phyloP scores from a whole-genome alignment of 2,888 invertebrate genomes.

The Lamproptera curius region DNA sequence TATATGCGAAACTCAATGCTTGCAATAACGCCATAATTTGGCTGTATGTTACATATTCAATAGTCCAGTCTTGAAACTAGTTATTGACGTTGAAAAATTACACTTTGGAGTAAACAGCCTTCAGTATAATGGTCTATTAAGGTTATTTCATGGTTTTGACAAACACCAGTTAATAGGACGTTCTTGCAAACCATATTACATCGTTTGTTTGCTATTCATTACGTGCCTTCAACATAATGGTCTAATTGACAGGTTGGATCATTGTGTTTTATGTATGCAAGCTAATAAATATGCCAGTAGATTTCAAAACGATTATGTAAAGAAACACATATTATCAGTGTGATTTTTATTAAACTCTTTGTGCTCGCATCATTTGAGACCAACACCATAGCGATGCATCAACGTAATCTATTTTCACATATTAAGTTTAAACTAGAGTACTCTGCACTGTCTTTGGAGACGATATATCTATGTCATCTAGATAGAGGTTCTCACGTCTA shows the following conservation, averaged over 20 bases:
- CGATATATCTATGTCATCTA: too few relatives aligned
- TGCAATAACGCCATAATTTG: too few relatives aligned
- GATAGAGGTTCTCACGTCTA: too few relatives aligned
- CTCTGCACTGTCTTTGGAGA: too few relatives aligned
- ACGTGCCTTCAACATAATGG: conserved; percentile 18
- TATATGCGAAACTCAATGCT: too few relatives aligned
- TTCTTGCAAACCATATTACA: conserved; percentile 23
- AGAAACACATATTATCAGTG: background rate
- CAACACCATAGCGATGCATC: too few relatives aligned
- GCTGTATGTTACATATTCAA: too few relatives aligned
- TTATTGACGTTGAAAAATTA: too few relatives aligned
- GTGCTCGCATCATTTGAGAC: background rate
- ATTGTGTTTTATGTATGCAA: conserved; percentile 6
- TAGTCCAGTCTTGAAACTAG: too few relatives aligned
- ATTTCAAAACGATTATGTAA: background rate
- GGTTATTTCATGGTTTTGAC: too few relatives aligned
- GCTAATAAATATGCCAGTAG: background rate
- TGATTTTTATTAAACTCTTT: background rate
- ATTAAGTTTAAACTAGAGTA: background rate
- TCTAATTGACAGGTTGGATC: conserved; percentile 16
- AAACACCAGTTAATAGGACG: conserved; percentile 22
- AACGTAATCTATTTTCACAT: background rate
- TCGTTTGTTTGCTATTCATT: conserved; percentile 21
- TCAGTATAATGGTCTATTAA: too few relatives aligned
- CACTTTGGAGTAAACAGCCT: too few relatives aligned